These are phyloP conservation scores for Philopedon plagiatum DNA, from an alignment of 2,888 invertebrate genomes.

Conservation along the genomic window DNA sequence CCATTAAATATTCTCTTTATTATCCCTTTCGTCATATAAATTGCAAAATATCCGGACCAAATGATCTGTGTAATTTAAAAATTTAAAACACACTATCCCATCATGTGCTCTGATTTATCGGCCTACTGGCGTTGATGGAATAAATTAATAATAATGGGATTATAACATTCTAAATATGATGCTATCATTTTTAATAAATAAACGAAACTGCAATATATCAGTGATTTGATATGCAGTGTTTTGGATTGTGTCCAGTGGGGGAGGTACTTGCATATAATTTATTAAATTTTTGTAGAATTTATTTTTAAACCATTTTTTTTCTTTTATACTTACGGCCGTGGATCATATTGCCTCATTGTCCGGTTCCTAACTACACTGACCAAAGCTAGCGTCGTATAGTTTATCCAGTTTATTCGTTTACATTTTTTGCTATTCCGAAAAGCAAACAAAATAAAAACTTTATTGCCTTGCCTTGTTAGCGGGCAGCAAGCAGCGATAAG, in stretches of 20 bases:
- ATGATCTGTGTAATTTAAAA: constrained; percentile 43
- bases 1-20: constrained; percentile 5
- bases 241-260: not conserved
- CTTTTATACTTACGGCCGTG: no score
- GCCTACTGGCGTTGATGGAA: constrained; percentile 42
- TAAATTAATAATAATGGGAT: constrained; percentile 47
- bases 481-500: no score
- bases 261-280: no score
- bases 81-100: constrained; percentile 25
- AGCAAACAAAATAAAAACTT: no score
- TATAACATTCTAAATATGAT: constrained; percentile 37
- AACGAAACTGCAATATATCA: constrained; percentile 15
- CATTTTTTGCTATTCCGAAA: no score
- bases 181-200: constrained; percentile 33
- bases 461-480: no score
- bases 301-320: no score
- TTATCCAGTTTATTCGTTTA: no score
- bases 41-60: constrained; percentile 39
- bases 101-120: constrained; percentile 45
- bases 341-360: no score
- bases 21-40: constrained; percentile 10
- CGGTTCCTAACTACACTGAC: no score
- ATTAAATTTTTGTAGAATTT: no score
- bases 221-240: not conserved
- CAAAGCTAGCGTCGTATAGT: no score